Percentiles rank a stretch among this genome's conserved stretches.
These are phyloP conservation scores for Pituophis catenifer DNA, from an alignment of 2,113 vertebrate species.

Conservation along the genomic window DNA sequence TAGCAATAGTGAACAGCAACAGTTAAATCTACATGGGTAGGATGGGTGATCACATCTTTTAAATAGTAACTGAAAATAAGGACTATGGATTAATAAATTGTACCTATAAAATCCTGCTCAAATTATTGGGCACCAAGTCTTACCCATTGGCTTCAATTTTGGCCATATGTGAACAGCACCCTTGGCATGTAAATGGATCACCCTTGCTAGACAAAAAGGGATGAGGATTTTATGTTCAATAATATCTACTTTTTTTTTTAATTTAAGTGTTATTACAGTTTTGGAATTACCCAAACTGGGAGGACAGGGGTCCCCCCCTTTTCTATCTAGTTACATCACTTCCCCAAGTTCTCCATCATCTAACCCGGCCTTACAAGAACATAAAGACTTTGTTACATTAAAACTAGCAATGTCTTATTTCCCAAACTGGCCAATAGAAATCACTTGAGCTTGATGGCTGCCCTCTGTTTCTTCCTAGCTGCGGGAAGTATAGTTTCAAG, in stretches of 20 bases:
- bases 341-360: not conserved
- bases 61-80: not conserved
- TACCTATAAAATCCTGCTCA: not conserved
- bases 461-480: too few species aligned
- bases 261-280: not conserved
- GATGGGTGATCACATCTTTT: not conserved
- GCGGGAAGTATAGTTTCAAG: not conserved
- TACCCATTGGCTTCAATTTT: not conserved
- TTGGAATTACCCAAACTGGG: not conserved
- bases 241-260: not conserved
- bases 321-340: not conserved
- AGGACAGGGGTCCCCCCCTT: not conserved
- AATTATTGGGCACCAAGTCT: not conserved
- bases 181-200: not conserved
- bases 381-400: not conserved
- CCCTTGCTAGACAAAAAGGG: not conserved
- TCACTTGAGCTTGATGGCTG: not conserved
- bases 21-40: not conserved
- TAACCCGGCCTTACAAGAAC: not conserved
- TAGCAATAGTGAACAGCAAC: not conserved
- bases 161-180: not conserved
- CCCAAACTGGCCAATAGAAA: not conserved
- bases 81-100: not conserved
- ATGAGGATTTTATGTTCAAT: not conserved
- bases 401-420: not conserved